Percentiles rank a stretch among this genome's conserved stretches.
Conservation (phyloP, 2,113 vertebrate genomes). For the Ursus arctos region DNA sequence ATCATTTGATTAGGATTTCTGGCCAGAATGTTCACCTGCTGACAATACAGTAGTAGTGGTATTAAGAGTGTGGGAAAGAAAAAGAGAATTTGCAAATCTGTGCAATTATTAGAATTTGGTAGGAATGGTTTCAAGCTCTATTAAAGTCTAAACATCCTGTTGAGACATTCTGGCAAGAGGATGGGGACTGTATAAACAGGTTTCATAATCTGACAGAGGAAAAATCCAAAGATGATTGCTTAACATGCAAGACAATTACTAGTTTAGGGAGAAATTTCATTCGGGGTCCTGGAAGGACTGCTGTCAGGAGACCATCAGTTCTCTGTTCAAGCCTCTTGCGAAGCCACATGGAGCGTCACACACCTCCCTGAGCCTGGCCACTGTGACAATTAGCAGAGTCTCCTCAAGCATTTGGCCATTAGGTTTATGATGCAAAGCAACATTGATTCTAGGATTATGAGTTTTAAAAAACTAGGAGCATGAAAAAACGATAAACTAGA, state of each 20-base stretch:
- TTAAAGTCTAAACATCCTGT: conserved; percentile 17
- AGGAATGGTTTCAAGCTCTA: neutral
- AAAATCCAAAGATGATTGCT: conserved; percentile 11
- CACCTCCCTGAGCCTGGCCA: neutral
- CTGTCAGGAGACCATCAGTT: neutral
- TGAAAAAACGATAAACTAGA: conserved; percentile 38
- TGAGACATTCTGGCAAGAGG: neutral
- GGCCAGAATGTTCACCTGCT: neutral
- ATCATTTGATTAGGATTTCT: conserved; percentile 33
- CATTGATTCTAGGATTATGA: conserved; percentile 62
- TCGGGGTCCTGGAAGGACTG: neutral
- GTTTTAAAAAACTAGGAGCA: conserved; percentile 62
- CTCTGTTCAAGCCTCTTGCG: neutral
- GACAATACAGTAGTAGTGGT: neutral
- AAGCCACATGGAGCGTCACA: neutral
- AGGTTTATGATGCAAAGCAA: conserved; percentile 75
- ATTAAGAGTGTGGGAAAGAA: conserved; percentile 25
- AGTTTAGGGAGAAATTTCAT: neutral
- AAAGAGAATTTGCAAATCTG: conserved; percentile 24
- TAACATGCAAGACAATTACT: neutral
- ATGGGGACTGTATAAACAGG: neutral
- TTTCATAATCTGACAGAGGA: conserved; percentile 13
- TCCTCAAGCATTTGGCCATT: conserved; percentile 65
- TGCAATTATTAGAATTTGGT: neutral
- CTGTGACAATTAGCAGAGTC: conserved; percentile 1